A percentile compares a stretch with the other conserved stretches of the same genome.
phyloP scores from a whole-genome alignment of 2,888 invertebrate genomes.

The Cyrtodaria siliqua region DNA sequence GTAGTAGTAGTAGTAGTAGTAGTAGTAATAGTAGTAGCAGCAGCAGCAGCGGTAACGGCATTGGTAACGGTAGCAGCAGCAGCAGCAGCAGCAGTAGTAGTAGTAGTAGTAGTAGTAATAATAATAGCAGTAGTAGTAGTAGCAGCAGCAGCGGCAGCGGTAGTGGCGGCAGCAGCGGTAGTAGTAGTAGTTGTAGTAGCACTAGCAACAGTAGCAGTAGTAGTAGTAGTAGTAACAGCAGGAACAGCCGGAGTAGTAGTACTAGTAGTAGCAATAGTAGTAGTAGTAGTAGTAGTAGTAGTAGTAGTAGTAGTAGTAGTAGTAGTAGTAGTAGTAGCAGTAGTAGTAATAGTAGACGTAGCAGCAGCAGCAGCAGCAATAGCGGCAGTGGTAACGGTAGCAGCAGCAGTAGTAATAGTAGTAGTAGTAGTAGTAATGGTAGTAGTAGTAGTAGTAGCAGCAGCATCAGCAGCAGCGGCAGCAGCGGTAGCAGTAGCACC shows the following conservation, averaged over 20 bases:
- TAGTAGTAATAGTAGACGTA: no score
- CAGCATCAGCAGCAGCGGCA: no score
- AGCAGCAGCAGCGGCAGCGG: not conserved
- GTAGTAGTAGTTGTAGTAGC: slow-evolving; percentile 5
- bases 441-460: no score
- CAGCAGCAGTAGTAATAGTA: slow-evolving; percentile 7
- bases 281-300: not conserved
- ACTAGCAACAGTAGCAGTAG: not conserved
- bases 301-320: no score
- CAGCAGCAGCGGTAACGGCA: not conserved
- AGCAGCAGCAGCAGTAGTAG: not conserved
- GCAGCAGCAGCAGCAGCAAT: not conserved
- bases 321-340: no score
- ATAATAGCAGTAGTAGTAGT: not conserved
- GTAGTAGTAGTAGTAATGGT: no score
- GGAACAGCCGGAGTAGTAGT: not conserved
- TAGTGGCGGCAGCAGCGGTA: not conserved
- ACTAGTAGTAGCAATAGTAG: not conserved
- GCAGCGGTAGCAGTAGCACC: no score
- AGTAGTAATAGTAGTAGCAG: slow-evolving; percentile 1
- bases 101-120: not conserved
- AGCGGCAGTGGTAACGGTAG: not conserved
- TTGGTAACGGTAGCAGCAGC: not conserved
- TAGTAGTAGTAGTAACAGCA: not conserved
- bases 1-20: not conserved